phyloP scores from a whole-genome alignment of 2,797 vertebrate species.

The Odontamblyopus lacepedii region DNA sequence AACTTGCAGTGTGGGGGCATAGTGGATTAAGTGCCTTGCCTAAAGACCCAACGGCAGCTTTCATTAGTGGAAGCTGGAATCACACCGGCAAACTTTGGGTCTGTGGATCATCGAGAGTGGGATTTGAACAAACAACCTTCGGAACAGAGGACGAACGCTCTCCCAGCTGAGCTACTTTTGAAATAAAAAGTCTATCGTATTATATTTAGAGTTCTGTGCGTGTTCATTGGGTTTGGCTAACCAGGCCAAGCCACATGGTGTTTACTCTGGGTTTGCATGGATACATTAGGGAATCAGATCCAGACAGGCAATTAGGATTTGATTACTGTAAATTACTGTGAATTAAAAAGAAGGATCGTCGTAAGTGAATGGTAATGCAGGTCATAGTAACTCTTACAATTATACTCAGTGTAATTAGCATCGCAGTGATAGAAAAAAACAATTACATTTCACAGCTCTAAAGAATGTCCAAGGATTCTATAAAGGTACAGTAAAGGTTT shows the following conservation, averaged over 20 bases:
- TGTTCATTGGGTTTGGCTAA: constrained; percentile 47
- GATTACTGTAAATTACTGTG: neutral
- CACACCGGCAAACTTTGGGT: too few species aligned
- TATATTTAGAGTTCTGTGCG: constrained; percentile 55
- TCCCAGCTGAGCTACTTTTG: too few species aligned
- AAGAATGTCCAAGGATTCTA: neutral
- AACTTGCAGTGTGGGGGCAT: too few species aligned
- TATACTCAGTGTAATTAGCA: neutral
- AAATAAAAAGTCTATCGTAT: neutral
- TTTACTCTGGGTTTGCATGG: neutral
- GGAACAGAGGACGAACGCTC: too few species aligned
- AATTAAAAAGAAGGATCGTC: neutral
- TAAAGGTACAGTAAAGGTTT: neutral
- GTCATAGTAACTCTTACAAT: neutral
- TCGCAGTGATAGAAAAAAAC: neutral
- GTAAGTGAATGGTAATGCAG: neutral
- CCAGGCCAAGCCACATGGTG: neutral
- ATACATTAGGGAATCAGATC: neutral
- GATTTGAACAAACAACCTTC: too few species aligned
- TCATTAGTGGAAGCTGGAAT: too few species aligned
- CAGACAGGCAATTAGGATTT: neutral
- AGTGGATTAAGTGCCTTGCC: too few species aligned
- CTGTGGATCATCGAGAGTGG: too few species aligned
- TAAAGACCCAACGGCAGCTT: too few species aligned
- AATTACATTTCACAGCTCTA: neutral